phyloP scores from a whole-genome alignment of 2,797 vertebrate genomes.

The Sebastes iracundus region DNA sequence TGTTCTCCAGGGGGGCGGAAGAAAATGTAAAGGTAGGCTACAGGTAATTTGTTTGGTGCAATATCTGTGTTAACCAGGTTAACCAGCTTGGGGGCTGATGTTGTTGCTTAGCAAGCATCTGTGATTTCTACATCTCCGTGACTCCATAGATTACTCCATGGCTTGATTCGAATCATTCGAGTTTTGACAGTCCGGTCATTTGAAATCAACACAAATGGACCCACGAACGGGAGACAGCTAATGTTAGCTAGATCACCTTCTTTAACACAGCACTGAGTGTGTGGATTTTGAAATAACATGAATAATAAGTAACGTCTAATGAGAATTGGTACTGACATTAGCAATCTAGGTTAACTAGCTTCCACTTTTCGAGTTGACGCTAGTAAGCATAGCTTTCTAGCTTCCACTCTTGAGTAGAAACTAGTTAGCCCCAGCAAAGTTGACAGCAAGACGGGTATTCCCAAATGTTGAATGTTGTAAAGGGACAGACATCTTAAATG shows the following conservation, averaged over 20 bases:
- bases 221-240: too few relatives aligned
- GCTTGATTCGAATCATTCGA: not conserved
- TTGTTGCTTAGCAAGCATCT: not conserved
- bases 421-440: not conserved
- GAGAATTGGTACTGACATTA: not conserved
- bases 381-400: too few relatives aligned
- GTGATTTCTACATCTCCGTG: not conserved
- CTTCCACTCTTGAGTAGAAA: not conserved
- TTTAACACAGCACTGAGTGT: too few relatives aligned
- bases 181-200: not conserved
- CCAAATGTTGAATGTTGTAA: not conserved
- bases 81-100: not conserved
- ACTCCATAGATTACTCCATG: not conserved
- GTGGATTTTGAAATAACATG: not conserved
- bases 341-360: too few relatives aligned
- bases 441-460: not conserved
- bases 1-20: not conserved
- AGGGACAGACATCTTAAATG: not conserved
- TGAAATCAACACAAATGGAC: too few relatives aligned
- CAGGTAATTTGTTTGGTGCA: not conserved
- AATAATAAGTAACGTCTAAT: not conserved
- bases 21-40: not conserved
- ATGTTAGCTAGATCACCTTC: too few relatives aligned
- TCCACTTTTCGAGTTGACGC: too few relatives aligned
- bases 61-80: not conserved